A percentile compares a stretch with the other conserved stretches of the same genome.
These are phyloP conservation scores for Ophraella communa DNA, from an alignment of 2,888 invertebrate species.

Conservation along the genomic window DNA sequence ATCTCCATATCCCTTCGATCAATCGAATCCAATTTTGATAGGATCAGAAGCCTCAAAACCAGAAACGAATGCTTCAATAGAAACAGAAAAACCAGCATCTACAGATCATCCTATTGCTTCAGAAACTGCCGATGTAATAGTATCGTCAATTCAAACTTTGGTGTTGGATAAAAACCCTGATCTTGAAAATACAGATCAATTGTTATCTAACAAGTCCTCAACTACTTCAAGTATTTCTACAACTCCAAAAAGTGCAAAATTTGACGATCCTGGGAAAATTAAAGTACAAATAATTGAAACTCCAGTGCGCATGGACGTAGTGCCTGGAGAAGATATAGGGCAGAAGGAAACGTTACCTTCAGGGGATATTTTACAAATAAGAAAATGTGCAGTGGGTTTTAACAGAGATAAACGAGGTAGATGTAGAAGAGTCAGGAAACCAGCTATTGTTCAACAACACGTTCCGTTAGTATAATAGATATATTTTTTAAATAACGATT, in stretches of 20 bases:
- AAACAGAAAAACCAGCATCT: neutral
- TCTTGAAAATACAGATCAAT: neutral
- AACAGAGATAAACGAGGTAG: conserved; percentile 56
- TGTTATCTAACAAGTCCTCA: neutral
- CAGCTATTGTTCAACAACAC: conserved; percentile 38
- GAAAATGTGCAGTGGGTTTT: conserved; percentile 53
- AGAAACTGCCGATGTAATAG: neutral
- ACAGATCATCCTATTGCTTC: neutral
- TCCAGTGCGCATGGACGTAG: conserved; percentile 30
- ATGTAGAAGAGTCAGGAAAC: conserved; percentile 55
- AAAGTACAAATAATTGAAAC: conserved; percentile 48
- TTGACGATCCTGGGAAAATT: conserved; percentile 46
- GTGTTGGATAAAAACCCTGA: neutral
- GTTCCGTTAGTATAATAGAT: conserved; percentile 36
- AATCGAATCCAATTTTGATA: neutral
- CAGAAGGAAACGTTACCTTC: conserved; percentile 35
- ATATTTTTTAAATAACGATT: too few relatives aligned
- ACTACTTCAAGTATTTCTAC: neutral
- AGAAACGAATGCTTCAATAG: neutral
- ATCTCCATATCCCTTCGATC: neutral
- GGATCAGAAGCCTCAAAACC: neutral
- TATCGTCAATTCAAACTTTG: neutral
- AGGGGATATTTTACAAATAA: conserved; percentile 48
- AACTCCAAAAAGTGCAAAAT: conserved; percentile 8
- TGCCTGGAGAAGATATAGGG: conserved; percentile 38